These are phyloP conservation scores for Picathartes gymnocephalus DNA, from an alignment of 2,113 vertebrate species.

Conservation along the genomic window DNA sequence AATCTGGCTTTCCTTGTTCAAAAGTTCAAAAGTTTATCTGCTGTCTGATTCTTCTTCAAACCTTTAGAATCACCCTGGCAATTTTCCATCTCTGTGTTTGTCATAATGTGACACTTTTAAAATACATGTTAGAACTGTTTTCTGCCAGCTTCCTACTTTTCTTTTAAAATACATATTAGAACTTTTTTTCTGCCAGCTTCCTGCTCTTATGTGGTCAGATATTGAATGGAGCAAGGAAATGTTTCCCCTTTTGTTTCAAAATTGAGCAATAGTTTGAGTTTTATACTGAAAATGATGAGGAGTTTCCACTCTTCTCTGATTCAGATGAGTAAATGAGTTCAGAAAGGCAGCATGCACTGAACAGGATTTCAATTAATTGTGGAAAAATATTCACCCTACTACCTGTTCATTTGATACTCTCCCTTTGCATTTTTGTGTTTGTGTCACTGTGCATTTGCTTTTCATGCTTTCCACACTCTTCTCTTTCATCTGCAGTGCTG, in stretches of 20 bases:
- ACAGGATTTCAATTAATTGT: neutral
- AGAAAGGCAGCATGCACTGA: neutral
- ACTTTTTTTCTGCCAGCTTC: neutral
- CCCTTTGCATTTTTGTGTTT: neutral
- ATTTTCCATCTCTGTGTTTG: neutral
- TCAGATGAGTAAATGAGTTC: neutral
- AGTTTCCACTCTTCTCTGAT: neutral
- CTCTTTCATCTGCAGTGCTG: neutral
- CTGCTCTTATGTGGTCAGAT: neutral
- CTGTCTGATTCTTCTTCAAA: neutral
- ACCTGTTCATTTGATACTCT: neutral
- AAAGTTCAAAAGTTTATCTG: neutral
- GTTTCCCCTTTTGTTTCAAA: neutral
- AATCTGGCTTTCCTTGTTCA: neutral
- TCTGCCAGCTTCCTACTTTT: neutral
- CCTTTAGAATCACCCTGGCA: neutral
- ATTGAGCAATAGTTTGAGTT: neutral
- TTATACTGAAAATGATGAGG: neutral
- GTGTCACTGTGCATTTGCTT: neutral
- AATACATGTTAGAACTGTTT: neutral
- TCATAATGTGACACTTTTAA: neutral
- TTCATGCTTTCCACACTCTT: neutral
- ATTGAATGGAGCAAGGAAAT: neutral
- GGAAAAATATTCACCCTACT: neutral
- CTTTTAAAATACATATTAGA: neutral